Conservation (phyloP, 2,888 invertebrate genomes). For the Agapostemon virescens region DNA sequence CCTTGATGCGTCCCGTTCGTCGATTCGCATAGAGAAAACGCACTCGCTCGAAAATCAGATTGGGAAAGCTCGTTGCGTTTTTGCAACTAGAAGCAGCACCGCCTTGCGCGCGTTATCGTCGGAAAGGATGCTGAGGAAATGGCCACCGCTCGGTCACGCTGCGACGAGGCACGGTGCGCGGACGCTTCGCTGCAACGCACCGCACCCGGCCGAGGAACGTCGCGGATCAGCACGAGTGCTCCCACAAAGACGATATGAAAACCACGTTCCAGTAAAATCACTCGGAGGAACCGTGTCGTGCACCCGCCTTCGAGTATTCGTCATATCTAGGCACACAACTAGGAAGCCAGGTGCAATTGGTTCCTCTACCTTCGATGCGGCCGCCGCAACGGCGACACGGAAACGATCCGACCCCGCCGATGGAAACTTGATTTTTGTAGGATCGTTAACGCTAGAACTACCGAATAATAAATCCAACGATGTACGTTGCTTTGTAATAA, state of each 20-base stretch:
- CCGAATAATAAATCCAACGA: too few species aligned
- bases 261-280: slow-evolving; percentile 45
- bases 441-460: too few species aligned
- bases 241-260: slow-evolving; percentile 47
- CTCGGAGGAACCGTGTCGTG: slow-evolving; percentile 27
- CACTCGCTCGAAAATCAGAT: slow-evolving; percentile 46
- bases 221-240: slow-evolving; percentile 47
- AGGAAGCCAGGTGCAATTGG: slow-evolving; percentile 31
- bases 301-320: neutral
- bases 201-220: slow-evolving; percentile 27
- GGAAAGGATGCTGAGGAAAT: slow-evolving; percentile 37
- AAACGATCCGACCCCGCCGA: neutral
- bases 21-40: slow-evolving; percentile 39
- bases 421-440: neutral
- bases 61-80: slow-evolving; percentile 46
- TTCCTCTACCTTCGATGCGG: slow-evolving; percentile 8
- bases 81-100: slow-evolving; percentile 21
- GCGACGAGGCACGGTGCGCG: slow-evolving; percentile 30
- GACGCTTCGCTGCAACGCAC: neutral
- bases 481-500: too few species aligned
- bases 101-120: slow-evolving; percentile 1
- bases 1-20: slow-evolving; percentile 37
- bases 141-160: slow-evolving; percentile 27
- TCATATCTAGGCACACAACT: slow-evolving; percentile 3
- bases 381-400: neutral